Evolutionary conservation across 2,888 invertebrate genomes (phyloP).

Genomic region (Drosophila monieri): DNA sequence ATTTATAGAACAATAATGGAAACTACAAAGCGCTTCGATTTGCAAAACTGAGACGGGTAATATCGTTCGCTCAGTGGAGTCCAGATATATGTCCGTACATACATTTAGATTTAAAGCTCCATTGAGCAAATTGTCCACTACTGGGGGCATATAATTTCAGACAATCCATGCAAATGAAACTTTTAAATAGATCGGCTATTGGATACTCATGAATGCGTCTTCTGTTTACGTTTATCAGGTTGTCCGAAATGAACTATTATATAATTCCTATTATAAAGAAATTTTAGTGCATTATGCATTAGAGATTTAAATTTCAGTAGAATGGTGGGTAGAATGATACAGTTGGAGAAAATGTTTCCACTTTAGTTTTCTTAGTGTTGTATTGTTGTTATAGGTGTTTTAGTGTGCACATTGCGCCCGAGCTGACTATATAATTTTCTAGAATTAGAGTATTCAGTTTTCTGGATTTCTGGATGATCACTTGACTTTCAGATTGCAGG

Average conservation of each 20-base stretch:
- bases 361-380: background rate
- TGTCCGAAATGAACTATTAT: conserved; percentile 17
- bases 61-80: conserved; percentile 32
- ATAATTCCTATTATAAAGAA: conserved; percentile 12
- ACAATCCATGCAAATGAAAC: conserved; percentile 23
- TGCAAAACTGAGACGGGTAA: conserved; percentile 36
- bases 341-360: background rate
- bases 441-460: conserved; percentile 12
- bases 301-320: conserved; percentile 3
- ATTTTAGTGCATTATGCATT: background rate
- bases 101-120: conserved; percentile 34
- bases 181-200: conserved; percentile 28
- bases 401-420: background rate
- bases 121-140: conserved; percentile 42
- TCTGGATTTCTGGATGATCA: conserved; percentile 1
- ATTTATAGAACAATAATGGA: conserved; percentile 42
- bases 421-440: conserved; percentile 2
- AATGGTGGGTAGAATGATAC: background rate
- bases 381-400: conserved; percentile 1
- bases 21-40: conserved; percentile 45
- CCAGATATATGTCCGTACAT: conserved; percentile 27
- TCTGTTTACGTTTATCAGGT: conserved; percentile 8
- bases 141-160: conserved; percentile 24
- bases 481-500: background rate
- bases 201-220: conserved; percentile 12